Percentiles rank a stretch among this genome's conserved stretches.
These are phyloP conservation scores for Poecilia velifera DNA, from an alignment of 2,797 vertebrate genomes.

Conservation along the genomic window DNA sequence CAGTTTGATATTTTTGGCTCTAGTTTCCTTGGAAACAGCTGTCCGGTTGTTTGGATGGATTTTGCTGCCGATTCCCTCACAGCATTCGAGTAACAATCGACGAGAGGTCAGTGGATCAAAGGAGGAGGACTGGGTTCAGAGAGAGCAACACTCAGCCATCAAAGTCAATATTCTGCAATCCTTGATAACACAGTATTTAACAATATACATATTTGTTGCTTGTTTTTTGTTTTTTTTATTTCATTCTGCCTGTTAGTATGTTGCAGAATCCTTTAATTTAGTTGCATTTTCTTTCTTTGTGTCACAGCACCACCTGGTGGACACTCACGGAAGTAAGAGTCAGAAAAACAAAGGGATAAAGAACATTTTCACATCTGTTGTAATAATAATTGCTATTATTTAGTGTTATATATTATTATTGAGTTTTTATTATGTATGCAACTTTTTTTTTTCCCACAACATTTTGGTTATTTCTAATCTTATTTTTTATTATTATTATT, in stretches of 20 bases:
- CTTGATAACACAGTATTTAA: constrained; percentile 78
- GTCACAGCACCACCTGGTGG: constrained; percentile 77
- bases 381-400: constrained; percentile 68
- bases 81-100: constrained; percentile 73
- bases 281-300: constrained; percentile 53
- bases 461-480: constrained; percentile 43
- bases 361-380: constrained; percentile 56
- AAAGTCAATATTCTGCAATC: constrained; percentile 58
- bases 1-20: constrained; percentile 77
- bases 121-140: constrained; percentile 29
- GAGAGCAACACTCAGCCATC: constrained; percentile 45
- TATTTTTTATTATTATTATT: constrained; percentile 54
- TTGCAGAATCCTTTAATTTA: constrained; percentile 47
- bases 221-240: constrained; percentile 55
- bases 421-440: constrained; percentile 39
- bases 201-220: constrained; percentile 80
- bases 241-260: constrained; percentile 55
- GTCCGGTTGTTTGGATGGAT: constrained; percentile 78
- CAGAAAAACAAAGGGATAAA: constrained; percentile 69
- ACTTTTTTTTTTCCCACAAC: constrained; percentile 45
- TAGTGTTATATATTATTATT: constrained; percentile 61
- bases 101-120: constrained; percentile 60
- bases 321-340: constrained; percentile 48
- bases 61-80: constrained; percentile 88
- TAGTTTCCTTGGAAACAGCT: constrained; percentile 94